phyloP scores from a whole-genome alignment of 2,888 invertebrate genomes.

The Gandaritis pyraliata region DNA sequence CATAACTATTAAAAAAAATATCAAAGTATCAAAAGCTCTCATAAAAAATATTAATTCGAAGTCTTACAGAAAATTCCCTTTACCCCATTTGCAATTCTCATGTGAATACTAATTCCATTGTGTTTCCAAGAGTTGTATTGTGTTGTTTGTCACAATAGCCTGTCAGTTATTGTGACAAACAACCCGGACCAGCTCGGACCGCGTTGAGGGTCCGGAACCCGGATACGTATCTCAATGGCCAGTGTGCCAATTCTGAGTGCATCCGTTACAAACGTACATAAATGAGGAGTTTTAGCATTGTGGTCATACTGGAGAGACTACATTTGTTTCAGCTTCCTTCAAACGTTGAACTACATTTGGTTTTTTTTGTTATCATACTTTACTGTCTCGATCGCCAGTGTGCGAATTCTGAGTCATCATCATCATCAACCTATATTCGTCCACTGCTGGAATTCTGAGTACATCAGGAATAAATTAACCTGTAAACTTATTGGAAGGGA shows the following conservation, averaged over 20 bases:
- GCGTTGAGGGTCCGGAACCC: slow-evolving; percentile 29
- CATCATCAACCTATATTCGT: too few relatives aligned
- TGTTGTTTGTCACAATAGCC: slow-evolving; percentile 6
- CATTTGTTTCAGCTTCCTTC: too few relatives aligned
- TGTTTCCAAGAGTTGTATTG: slow-evolving; percentile 6
- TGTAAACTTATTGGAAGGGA: too few relatives aligned
- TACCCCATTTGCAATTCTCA: neutral
- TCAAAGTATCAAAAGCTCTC: too few relatives aligned
- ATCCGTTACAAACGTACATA: slow-evolving; percentile 19
- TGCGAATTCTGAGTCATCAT: too few relatives aligned
- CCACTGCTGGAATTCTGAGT: too few relatives aligned
- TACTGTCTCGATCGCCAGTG: too few relatives aligned
- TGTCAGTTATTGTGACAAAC: slow-evolving; percentile 31
- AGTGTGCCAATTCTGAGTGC: slow-evolving; percentile 28
- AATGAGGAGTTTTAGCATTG: neutral
- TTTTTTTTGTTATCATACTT: too few relatives aligned
- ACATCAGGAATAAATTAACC: too few relatives aligned
- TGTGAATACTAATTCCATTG: slow-evolving; percentile 6
- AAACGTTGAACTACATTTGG: too few relatives aligned
- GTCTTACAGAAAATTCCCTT: neutral
- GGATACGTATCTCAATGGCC: slow-evolving; percentile 32
- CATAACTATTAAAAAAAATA: too few relatives aligned
- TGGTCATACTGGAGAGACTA: neutral
- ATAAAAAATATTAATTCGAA: too few relatives aligned
- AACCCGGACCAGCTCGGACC: slow-evolving; percentile 16